Evolutionary conservation across 2,113 vertebrate genomes (phyloP).

Genomic region (Epinephelus moara): DNA sequence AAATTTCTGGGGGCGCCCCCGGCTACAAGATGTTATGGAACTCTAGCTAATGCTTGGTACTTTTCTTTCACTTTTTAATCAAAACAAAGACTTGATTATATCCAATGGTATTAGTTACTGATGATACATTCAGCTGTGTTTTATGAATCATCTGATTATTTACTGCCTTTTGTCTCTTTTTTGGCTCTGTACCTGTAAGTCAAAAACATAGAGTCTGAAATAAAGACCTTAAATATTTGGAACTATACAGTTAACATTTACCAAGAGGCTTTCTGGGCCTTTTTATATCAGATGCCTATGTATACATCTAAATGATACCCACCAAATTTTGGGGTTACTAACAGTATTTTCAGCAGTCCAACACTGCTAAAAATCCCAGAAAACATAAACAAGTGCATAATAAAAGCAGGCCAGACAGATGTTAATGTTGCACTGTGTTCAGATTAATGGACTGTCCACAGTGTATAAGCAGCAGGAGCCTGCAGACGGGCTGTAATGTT

Average conservation of each 20-base stretch:
- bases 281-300: not conserved
- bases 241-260: not conserved
- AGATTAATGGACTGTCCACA: slow-evolving; percentile 57
- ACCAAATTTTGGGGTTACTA: not conserved
- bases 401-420: slow-evolving; percentile 13
- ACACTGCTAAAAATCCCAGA: not conserved
- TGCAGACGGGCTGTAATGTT: slow-evolving; percentile 45
- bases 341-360: not conserved
- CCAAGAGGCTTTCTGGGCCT: not conserved
- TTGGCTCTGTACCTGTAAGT: not conserved
- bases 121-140: not conserved
- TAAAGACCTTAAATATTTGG: not conserved
- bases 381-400: not conserved
- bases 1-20: too few relatives aligned
- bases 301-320: not conserved
- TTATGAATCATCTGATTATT: not conserved
- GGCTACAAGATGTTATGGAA: too few relatives aligned
- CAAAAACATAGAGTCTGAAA: too few relatives aligned
- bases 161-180: not conserved
- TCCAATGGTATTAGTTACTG: not conserved
- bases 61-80: too few relatives aligned
- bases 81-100: too few relatives aligned
- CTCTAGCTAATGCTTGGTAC: too few relatives aligned
- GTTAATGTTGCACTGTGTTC: slow-evolving; percentile 24
- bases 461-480: slow-evolving; percentile 51